A percentile compares a stretch with the other conserved stretches of the same genome.
Conservation (phyloP, 2,113 vertebrate species). For the Camelus dromedarius region DNA sequence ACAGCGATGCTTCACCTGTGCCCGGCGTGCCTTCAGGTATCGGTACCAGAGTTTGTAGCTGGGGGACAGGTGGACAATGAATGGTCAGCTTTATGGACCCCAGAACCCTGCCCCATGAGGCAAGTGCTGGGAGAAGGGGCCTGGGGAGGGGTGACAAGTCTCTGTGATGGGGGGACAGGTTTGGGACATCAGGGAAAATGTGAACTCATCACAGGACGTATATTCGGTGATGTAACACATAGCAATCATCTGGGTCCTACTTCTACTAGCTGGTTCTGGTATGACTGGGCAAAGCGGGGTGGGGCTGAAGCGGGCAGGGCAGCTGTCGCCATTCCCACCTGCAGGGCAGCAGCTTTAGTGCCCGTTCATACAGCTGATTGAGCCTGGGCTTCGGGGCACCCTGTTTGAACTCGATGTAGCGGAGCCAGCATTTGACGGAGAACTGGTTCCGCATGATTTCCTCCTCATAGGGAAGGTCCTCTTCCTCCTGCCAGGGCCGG, state of each 20-base stretch:
- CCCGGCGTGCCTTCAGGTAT: slow-evolving; percentile 94
- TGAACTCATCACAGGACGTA: not conserved
- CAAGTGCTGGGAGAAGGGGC: not conserved
- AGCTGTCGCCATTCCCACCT: slow-evolving; percentile 85
- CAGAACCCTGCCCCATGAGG: not conserved
- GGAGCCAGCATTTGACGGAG: slow-evolving; percentile 96
- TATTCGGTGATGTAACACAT: accelerated
- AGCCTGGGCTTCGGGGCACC: slow-evolving; percentile 89
- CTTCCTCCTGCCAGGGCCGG: slow-evolving; percentile 90
- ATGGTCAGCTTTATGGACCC: not conserved
- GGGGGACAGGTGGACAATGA: not conserved
- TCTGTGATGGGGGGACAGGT: not conserved
- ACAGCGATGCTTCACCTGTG: slow-evolving; percentile 94
- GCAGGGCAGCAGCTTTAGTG: slow-evolving; percentile 94
- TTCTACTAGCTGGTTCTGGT: not conserved
- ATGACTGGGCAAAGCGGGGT: accelerated
- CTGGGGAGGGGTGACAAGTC: not conserved
- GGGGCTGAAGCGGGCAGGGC: not conserved
- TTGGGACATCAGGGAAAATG: not conserved
- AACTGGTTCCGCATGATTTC: slow-evolving; percentile 97
- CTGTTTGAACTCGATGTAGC: slow-evolving; percentile 95
- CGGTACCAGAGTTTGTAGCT: slow-evolving; percentile 98
- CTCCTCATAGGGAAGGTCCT: slow-evolving; percentile 96
- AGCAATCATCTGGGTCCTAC: not conserved
- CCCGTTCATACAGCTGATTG: slow-evolving; percentile 94